Percentiles rank a stretch among this genome's conserved stretches.
phyloP scores from a whole-genome alignment of 2,888 invertebrate genomes.

The Leptarthrus brevirostris region DNA sequence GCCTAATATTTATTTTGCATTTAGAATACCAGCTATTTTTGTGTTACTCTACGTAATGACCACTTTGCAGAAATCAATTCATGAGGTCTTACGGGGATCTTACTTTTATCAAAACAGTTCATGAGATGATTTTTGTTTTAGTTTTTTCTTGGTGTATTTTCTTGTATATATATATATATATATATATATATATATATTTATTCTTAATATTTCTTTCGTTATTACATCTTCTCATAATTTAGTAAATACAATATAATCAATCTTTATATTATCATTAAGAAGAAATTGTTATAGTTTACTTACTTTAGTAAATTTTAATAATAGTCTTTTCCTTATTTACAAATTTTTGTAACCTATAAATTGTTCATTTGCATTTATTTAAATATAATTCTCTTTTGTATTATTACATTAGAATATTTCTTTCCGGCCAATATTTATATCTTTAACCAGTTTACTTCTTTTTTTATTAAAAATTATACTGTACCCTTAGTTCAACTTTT shows the following conservation, averaged over 20 bases:
- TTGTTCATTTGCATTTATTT: constrained; percentile 27
- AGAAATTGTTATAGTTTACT: constrained; percentile 35
- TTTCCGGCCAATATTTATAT: constrained; percentile 15
- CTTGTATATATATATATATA: constrained; percentile 16
- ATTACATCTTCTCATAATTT: constrained; percentile 14
- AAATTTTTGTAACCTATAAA: constrained; percentile 34
- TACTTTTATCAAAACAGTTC: constrained; percentile 19
- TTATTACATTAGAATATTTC: constrained; percentile 38
- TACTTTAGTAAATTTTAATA: constrained; percentile 34
- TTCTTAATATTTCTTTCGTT: constrained; percentile 27
- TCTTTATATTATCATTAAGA: constrained; percentile 51
- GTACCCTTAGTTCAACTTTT: constrained; percentile 40
- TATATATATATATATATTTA: constrained; percentile 9
- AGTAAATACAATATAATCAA: constrained; percentile 37
- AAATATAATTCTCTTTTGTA: constrained; percentile 36
- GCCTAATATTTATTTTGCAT: not conserved
- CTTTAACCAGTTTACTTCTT: constrained; percentile 23
- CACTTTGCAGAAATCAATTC: constrained; percentile 23
- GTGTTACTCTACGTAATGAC: not conserved
- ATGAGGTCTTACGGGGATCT: constrained; percentile 10
- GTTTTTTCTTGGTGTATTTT: constrained; percentile 35
- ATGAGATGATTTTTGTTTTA: constrained; percentile 6
- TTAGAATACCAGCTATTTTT: constrained; percentile 36
- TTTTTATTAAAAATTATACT: constrained; percentile 37
- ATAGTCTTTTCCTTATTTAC: constrained; percentile 40